Conservation (phyloP, 2,113 vertebrate genomes). For the Ranitomeya variabilis region DNA sequence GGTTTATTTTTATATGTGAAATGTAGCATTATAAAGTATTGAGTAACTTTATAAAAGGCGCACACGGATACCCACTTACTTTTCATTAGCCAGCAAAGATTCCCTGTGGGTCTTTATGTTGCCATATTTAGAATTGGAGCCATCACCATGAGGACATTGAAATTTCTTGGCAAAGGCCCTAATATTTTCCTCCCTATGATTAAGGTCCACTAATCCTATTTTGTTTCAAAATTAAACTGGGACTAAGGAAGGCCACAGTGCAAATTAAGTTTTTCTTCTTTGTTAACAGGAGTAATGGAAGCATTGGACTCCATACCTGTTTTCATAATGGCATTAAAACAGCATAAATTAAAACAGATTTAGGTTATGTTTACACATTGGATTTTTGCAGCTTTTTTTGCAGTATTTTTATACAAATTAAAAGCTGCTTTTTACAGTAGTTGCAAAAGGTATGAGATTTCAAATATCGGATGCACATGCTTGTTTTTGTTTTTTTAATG, state of each 20-base stretch:
- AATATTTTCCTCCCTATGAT: not conserved
- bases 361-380: too few species aligned
- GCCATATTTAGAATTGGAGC: not conserved
- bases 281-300: not conserved
- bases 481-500: too few species aligned
- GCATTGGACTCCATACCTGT: not conserved
- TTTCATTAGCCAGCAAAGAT: not conserved
- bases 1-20: too few species aligned
- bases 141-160: not conserved
- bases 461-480: too few species aligned
- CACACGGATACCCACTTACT: not conserved
- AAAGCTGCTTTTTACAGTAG: too few species aligned
- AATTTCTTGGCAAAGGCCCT: not conserved
- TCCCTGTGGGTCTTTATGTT: not conserved
- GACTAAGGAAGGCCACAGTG: not conserved
- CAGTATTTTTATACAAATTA: too few species aligned
- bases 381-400: too few species aligned
- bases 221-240: not conserved
- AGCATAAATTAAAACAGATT: too few species aligned
- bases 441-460: too few species aligned
- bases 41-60: not conserved
- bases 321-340: not conserved
- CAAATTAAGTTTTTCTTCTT: not conserved
- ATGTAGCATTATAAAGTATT: not conserved
- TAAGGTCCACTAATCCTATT: not conserved